A percentile compares a stretch with the other conserved stretches of the same genome.
phyloP scores from a whole-genome alignment of 2,888 invertebrate species.

The Calephelis perditalis region DNA sequence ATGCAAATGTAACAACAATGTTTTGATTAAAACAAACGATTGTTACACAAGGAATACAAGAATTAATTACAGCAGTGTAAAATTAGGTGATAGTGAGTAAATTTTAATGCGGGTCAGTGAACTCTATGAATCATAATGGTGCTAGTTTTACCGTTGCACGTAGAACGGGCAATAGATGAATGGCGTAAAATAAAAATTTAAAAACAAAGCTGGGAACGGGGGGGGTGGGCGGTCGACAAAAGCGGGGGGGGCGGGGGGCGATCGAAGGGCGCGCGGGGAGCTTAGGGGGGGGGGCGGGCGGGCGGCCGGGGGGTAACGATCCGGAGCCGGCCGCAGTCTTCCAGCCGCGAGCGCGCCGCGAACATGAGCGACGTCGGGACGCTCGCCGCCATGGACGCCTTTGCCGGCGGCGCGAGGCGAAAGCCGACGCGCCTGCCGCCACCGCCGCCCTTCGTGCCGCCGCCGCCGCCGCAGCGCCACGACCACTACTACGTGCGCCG shows the following conservation, averaged over 20 bases:
- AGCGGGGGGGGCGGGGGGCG: slow-evolving; percentile 69
- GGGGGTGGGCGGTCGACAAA: slow-evolving; percentile 68
- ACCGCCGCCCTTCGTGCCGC: slow-evolving; percentile 70
- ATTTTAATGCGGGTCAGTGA: slow-evolving; percentile 40
- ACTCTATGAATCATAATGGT: slow-evolving; percentile 41
- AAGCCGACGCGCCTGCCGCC: slow-evolving; percentile 68
- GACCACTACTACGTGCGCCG: slow-evolving; percentile 74
- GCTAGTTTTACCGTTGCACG: slow-evolving; percentile 48
- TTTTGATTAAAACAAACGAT: not conserved
- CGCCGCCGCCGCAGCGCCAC: slow-evolving; percentile 68
- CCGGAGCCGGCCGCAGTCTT: slow-evolving; percentile 59
- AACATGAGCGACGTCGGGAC: slow-evolving; percentile 77
- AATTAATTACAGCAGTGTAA: slow-evolving; percentile 7
- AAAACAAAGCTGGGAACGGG: slow-evolving; percentile 66
- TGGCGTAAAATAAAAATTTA: slow-evolving; percentile 74
- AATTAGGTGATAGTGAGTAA: not conserved
- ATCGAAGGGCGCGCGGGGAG: slow-evolving; percentile 72
- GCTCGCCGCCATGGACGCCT: slow-evolving; percentile 76
- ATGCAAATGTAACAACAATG: too few species aligned
- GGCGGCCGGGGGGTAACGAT: slow-evolving; percentile 50
- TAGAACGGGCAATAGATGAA: slow-evolving; percentile 58
- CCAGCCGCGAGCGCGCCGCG: slow-evolving; percentile 71
- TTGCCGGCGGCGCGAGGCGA: slow-evolving; percentile 73
- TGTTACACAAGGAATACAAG: not conserved
- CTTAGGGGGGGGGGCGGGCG: slow-evolving; percentile 49